Conservation (phyloP, 2,888 invertebrate species). For the Mythimna ferrago region DNA sequence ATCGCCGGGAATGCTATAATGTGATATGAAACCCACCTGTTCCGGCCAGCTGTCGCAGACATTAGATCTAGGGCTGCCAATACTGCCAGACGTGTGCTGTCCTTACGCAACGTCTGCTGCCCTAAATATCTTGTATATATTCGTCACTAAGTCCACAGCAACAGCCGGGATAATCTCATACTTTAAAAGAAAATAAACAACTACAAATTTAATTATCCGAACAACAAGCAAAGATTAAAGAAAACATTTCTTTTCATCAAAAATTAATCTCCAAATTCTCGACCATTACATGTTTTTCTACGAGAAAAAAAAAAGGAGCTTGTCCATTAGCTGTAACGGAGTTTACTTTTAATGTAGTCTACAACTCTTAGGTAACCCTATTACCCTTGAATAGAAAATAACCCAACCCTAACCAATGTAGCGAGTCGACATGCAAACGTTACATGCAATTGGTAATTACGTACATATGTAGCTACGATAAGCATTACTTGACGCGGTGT, state of each 20-base stretch:
- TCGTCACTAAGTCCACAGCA: constrained; percentile 2
- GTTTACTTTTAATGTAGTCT: not conserved
- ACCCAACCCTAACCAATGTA: constrained; percentile 43
- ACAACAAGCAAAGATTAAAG: constrained; percentile 6
- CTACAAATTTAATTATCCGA: constrained; percentile 14
- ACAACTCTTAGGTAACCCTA: constrained; percentile 33
- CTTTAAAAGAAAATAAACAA: not conserved
- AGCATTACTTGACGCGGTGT: constrained; percentile 55
- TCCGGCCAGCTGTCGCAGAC: constrained; percentile 75
- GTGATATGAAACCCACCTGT: constrained; percentile 75
- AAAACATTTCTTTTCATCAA: constrained; percentile 6
- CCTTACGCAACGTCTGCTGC: constrained; percentile 37
- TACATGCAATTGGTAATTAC: constrained; percentile 56
- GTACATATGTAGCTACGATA: constrained; percentile 57
- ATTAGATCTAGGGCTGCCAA: constrained; percentile 53
- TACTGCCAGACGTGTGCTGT: constrained; percentile 23
- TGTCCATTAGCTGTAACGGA: not conserved
- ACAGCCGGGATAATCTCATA: not conserved
- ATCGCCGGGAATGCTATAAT: constrained; percentile 56
- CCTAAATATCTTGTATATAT: constrained; percentile 30
- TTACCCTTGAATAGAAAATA: constrained; percentile 52
- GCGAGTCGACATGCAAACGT: constrained; percentile 49
- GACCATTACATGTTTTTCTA: not conserved
- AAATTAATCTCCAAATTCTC: not conserved
- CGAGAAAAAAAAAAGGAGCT: not conserved